A percentile compares a stretch with the other conserved stretches of the same genome.
Evolutionary conservation across 2,888 invertebrate genomes (phyloP).

Genomic region (Agriopis aurantiaria): DNA sequence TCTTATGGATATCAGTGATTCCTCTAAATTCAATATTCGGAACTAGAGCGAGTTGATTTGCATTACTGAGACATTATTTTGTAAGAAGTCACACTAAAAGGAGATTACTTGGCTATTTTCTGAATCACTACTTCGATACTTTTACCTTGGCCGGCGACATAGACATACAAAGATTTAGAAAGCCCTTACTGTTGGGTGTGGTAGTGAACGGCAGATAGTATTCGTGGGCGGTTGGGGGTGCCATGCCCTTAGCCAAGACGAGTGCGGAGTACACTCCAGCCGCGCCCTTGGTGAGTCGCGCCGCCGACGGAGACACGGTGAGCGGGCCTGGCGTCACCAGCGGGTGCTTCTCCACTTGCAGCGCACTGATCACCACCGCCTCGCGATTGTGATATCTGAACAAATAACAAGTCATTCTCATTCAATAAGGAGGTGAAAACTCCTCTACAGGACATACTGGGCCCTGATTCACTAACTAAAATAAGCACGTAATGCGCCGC

Average conservation of each 20-base stretch:
- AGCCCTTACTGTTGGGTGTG: constrained; percentile 74
- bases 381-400: constrained; percentile 96
- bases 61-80: no score
- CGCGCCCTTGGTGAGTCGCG: constrained; percentile 42
- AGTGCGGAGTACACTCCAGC: constrained; percentile 72
- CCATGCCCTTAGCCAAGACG: constrained; percentile 81
- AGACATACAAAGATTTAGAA: neutral
- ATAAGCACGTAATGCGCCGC: no score
- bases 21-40: no score
- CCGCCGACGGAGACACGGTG: constrained; percentile 89
- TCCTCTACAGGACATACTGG: no score
- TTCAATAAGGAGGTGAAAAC: no score
- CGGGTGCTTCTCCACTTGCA: constrained; percentile 97
- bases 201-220: constrained; percentile 90
- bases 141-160: neutral
- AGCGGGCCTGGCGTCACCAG: constrained; percentile 95
- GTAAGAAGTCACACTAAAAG: no score
- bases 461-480: no score
- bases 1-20: neutral
- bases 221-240: constrained; percentile 77
- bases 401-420: constrained; percentile 32
- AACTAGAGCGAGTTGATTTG: no score
- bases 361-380: constrained; percentile 96
- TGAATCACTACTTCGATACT: no score
- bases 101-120: no score